phyloP scores from a whole-genome alignment of 2,797 vertebrate genomes.

The Benthosema pterotum region DNA sequence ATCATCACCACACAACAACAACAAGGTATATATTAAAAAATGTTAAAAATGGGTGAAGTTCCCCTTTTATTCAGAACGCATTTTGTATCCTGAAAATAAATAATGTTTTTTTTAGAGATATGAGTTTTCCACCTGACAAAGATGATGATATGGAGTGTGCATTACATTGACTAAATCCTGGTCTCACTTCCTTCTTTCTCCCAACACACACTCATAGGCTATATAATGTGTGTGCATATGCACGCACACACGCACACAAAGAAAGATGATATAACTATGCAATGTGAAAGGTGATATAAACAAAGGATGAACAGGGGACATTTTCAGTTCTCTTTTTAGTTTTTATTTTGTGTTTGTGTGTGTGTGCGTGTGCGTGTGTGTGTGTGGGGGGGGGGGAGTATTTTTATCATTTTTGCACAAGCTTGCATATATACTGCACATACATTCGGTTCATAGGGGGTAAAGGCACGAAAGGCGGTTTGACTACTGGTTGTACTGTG shows the following conservation, averaged over 20 bases:
- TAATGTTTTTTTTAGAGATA: too few species aligned
- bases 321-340: slow-evolving; percentile 56
- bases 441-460: slow-evolving; percentile 99
- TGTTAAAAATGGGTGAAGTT: too few species aligned
- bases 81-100: slow-evolving; percentile 1
- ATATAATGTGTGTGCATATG: slow-evolving; percentile 11
- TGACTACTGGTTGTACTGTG: slow-evolving; percentile 91
- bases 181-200: not conserved
- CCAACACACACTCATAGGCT: not conserved
- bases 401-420: slow-evolving; percentile 95
- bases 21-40: too few species aligned
- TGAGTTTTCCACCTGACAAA: too few species aligned
- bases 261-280: slow-evolving; percentile 2
- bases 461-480: slow-evolving; percentile 99
- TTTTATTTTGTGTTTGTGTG: slow-evolving; percentile 60
- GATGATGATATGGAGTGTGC: too few species aligned
- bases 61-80: too few species aligned
- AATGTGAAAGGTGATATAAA: slow-evolving; percentile 10
- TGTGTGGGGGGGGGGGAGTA: slow-evolving; percentile 17
- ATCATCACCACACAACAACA: too few species aligned
- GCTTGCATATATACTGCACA: slow-evolving; percentile 99
- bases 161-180: not conserved
- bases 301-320: slow-evolving; percentile 25
- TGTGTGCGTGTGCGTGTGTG: too few species aligned
- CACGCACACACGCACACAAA: slow-evolving; percentile 8